Evolutionary conservation across 2,888 invertebrate genomes (phyloP), one percentile per base, ranked within the genome.

Genomic region (Alviniconcha strummeri): DNA sequence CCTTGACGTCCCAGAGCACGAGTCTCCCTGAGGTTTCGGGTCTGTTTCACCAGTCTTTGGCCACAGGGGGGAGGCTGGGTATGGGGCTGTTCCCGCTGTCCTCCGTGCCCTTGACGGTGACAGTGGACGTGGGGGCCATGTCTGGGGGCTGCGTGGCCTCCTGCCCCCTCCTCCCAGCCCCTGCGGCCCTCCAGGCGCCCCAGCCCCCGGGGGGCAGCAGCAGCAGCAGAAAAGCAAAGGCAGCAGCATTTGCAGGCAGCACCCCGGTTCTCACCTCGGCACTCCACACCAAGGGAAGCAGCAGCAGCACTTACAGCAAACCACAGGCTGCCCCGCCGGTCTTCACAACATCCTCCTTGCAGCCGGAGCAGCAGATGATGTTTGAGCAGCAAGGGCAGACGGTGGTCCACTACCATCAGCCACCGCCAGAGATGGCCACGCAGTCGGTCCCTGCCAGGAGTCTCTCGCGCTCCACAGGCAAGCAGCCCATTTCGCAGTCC

Each of bases 81-180:
- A 7, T 19, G 71, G 19, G n/a, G 17, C 9, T 55, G 69, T 19
- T 81, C 56, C 60, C 57, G 11, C 15, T 17, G 19, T 17, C 60
- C 8, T 17, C 60, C 6, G 13, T 60, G 11, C 74, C 74, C 74
- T 15, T 74, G 7, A 56, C 81, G 4, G 17, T 81, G 56, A 81
- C 74, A 0, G 74, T 81, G 52, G 74, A 80, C 11, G 71, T 60
- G 4, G 82, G 82, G 69, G 17, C 52, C 55, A 76, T 82, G 82
- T 77, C 82, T 15, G 82, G 82, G 52, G 77, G 82, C 56, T 52
- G 77, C 6, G 75, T 81, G 75, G 64, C 81, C 52, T 52, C 74
- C 1, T 75, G 4, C 11, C 56, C 60, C n/a, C 54, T 75, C n/a
- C 17, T 54, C 17, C 17, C 17, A n/a, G 8, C 76, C 79, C 75